Conservation (phyloP, 2,797 vertebrate species). For the Falco rusticolus region DNA sequence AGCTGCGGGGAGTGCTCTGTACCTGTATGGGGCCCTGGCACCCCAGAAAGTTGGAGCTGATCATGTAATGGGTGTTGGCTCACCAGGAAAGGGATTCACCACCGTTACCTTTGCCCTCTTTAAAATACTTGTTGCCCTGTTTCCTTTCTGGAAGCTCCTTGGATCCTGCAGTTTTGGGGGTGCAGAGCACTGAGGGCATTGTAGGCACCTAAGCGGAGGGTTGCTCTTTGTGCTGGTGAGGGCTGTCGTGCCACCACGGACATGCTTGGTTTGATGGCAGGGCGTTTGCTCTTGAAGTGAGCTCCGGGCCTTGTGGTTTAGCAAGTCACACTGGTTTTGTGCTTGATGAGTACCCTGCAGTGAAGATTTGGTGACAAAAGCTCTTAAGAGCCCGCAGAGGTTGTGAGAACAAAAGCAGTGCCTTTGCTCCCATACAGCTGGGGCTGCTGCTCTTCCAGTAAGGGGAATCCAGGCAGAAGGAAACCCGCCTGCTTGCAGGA, state of each 20-base stretch:
- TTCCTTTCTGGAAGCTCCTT: not conserved
- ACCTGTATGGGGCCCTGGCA: not conserved
- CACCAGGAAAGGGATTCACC: not conserved
- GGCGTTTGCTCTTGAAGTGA: not conserved
- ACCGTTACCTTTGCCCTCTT: not conserved
- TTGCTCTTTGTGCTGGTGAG: not conserved
- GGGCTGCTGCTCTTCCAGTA: not conserved
- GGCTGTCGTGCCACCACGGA: not conserved
- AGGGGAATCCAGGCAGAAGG: not conserved
- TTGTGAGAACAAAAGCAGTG: not conserved
- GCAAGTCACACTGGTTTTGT: not conserved
- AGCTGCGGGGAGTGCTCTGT: not conserved
- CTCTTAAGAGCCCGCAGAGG: not conserved
- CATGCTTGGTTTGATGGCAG: accelerated
- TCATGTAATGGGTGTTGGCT: not conserved
- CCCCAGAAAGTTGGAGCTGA: not conserved
- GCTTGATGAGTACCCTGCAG: not conserved
- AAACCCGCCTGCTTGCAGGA: not conserved
- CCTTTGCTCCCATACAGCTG: not conserved
- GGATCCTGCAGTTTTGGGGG: not conserved
- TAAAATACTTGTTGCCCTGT: not conserved
- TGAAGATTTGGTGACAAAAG: not conserved
- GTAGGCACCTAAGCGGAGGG: not conserved
- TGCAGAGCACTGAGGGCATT: not conserved
- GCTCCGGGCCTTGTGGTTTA: not conserved